Base-by-base conservation (phyloP, 2,888 invertebrate species). In the Catocala fraxini region DNA sequence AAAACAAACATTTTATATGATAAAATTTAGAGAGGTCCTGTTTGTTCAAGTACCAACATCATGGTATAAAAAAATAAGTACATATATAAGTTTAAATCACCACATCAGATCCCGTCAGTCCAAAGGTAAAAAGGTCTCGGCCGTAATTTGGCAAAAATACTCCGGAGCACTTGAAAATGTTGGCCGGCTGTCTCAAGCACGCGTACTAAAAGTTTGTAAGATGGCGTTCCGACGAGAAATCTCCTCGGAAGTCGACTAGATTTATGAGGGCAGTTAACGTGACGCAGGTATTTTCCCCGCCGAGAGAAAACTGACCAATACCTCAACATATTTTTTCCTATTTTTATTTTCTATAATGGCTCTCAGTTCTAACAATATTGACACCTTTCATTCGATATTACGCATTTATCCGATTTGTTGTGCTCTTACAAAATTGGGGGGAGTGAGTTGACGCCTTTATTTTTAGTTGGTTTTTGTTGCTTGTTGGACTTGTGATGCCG, bases 201-300 rank as follows among this genome's bases (percentile, higher is more conserved):
- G 84, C 86, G 84, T 83, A 82, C 86, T 86, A 84, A 87, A 90
- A 89, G 82, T 90, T 90, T 87, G 75, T 77, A 78, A 81, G 85
- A 83, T 81, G 53, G 62, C 59, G 83, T 77, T 81, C 84, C 84
- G 72, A 86, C 81, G 87, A 88, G 87, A 88, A 89, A 89, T 89
- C 89, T 90, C 88, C 89, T 87, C 88, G 87, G 88, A 90, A 91
- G 83, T 88, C 83, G 79, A 75, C 73, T 72, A 89, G 92, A 92
- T 92, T 92, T 92, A 93, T 92, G 84, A 84, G 75, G 81, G 83
- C 85, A 86, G 89, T 91, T 90, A 90, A 83, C 85, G 86, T 85
- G 88, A 89, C 89, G 85, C 88, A 91, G 91, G 90, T 91, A 92
- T 90, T 91, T 89, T 84, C 82, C 73, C 79, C 75, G 72, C 75